Evolutionary conservation across 2,888 invertebrate species (phyloP).

Genomic region (Orthosia cruda): DNA sequence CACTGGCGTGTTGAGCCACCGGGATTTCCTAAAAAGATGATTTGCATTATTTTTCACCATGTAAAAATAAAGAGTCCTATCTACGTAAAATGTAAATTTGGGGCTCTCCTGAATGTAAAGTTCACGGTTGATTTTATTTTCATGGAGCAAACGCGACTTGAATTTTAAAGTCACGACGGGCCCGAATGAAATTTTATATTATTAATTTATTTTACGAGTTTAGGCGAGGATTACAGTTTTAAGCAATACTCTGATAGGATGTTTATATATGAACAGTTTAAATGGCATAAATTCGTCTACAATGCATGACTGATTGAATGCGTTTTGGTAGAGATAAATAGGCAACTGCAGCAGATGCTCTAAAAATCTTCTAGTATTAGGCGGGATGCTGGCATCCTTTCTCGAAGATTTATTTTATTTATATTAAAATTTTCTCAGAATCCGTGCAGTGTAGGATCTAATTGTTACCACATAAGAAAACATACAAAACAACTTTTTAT

Average conservation of each 20-base stretch:
- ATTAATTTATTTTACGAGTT: slow-evolving; percentile 53
- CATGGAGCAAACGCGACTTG: slow-evolving; percentile 76
- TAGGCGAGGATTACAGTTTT: slow-evolving; percentile 44
- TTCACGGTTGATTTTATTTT: slow-evolving; percentile 88
- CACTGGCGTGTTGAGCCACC: slow-evolving; percentile 59
- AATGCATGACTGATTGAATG: too few species aligned
- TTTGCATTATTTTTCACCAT: slow-evolving; percentile 83
- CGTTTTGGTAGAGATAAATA: not conserved
- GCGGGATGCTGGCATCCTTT: not conserved
- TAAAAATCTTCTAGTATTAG: not conserved
- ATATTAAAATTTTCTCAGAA: not conserved
- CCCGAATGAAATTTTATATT: slow-evolving; percentile 73
- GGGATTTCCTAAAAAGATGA: slow-evolving; percentile 75
- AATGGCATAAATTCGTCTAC: too few species aligned
- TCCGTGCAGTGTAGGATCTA: not conserved
- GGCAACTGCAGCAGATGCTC: not conserved
- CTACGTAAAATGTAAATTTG: slow-evolving; percentile 83
- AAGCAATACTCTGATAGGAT: slow-evolving; percentile 27
- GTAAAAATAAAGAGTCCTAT: slow-evolving; percentile 80
- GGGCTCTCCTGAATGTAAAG: slow-evolving; percentile 81
- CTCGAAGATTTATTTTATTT: too few species aligned
- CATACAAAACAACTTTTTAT: too few species aligned
- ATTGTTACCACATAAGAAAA: not conserved
- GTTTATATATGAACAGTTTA: slow-evolving; percentile 22
- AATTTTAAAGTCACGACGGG: slow-evolving; percentile 80